Percentiles rank a stretch among this genome's conserved stretches.
Evolutionary conservation across 2,888 invertebrate species (phyloP).

Genomic region (Meganola albula): DNA sequence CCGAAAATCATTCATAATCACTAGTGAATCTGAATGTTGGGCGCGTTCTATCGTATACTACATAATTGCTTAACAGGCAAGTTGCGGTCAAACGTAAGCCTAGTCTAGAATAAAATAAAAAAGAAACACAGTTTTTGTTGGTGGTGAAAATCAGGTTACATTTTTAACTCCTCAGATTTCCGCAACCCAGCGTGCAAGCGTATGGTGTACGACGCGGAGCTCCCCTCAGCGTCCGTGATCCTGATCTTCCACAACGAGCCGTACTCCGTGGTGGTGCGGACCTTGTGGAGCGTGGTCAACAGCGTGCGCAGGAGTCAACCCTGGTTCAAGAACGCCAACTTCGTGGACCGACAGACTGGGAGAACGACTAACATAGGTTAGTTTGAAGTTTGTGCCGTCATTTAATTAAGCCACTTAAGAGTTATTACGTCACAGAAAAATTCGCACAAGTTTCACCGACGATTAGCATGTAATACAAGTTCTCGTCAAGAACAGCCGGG

Average conservation of each 20-base stretch:
- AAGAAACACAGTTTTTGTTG: too few species aligned
- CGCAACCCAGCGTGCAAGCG: conserved; percentile 61
- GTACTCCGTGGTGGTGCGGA: conserved; percentile 88
- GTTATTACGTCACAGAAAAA: too few species aligned
- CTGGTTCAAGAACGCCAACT: conserved; percentile 55
- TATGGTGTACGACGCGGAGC: conserved; percentile 68
- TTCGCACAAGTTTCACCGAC: too few species aligned
- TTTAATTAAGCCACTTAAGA: too few species aligned
- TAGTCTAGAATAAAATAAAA: too few species aligned
- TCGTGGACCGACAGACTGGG: conserved; percentile 41
- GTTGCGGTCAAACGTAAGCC: too few species aligned
- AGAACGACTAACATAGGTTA: conserved; percentile 46
- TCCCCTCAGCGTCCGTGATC: conserved; percentile 87
- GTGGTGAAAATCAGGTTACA: neutral
- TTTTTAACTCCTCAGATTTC: conserved; percentile 37
- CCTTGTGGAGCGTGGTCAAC: conserved; percentile 94
- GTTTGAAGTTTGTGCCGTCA: conserved; percentile 11
- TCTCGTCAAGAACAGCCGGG: too few species aligned
- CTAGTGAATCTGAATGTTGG: too few species aligned
- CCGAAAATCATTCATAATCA: too few species aligned
- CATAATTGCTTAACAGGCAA: too few species aligned
- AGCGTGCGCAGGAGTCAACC: conserved; percentile 74
- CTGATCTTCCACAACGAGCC: conserved; percentile 95
- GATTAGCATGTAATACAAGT: too few species aligned
- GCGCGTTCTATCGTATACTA: too few species aligned